phyloP scores from a whole-genome alignment of 1,140 invertebrate species.

The Acromyrmex charruanus region DNA sequence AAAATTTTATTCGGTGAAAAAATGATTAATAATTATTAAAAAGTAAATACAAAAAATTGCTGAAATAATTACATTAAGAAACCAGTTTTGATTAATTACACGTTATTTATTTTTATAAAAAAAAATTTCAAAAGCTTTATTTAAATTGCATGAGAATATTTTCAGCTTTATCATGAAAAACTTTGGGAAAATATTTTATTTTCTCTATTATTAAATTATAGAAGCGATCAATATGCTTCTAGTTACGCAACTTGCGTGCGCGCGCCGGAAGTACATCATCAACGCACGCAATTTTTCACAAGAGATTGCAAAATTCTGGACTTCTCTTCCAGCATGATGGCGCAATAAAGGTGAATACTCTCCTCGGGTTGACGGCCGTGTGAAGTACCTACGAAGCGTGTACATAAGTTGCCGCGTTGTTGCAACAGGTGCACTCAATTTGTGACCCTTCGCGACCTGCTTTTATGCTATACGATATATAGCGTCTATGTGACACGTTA shows the following conservation, averaged over 20 bases:
- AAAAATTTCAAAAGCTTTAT: not conserved
- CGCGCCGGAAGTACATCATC: not conserved
- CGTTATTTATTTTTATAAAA: not conserved
- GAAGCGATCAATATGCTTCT: not conserved
- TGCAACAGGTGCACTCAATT: slow-evolving; percentile 77
- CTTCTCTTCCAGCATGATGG: not conserved
- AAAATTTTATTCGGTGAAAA: slow-evolving; percentile 15
- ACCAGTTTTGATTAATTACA: not conserved
- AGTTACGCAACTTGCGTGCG: not conserved
- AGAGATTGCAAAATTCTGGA: slow-evolving; percentile 12
- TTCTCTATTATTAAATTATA: not conserved
- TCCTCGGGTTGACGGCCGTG: slow-evolving; percentile 38
- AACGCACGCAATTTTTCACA: slow-evolving; percentile 6
- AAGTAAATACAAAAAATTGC: not conserved
- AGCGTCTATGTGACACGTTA: slow-evolving; percentile 16
- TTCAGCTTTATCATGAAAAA: not conserved
- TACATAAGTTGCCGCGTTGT: slow-evolving; percentile 55
- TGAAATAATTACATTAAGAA: not conserved
- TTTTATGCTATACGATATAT: slow-evolving; percentile 51
- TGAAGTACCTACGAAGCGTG: slow-evolving; percentile 40
- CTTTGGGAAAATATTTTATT: not conserved
- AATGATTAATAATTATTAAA: not conserved
- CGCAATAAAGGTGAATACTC: slow-evolving; percentile 53
- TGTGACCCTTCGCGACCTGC: slow-evolving; percentile 70
- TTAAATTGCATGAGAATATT: not conserved